A percentile compares a stretch with the other conserved stretches of the same genome.
Conservation (phyloP, 2,888 invertebrate genomes). For the Platerodrilus igneus region DNA sequence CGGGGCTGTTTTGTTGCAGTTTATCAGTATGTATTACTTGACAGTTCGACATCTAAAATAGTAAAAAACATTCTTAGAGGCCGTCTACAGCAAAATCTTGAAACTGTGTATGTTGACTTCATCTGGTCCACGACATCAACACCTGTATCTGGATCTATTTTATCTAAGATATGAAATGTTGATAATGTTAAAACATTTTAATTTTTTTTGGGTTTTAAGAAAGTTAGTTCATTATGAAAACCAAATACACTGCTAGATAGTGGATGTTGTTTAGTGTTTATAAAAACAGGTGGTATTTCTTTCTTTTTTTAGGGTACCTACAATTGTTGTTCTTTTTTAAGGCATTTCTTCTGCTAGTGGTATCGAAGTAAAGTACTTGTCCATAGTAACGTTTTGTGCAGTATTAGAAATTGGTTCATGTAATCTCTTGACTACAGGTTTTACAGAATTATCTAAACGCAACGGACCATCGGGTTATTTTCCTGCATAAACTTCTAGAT, state of each 20-base stretch:
- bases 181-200: slow-evolving; percentile 5
- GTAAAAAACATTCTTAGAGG: no score
- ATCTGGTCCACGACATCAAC: no score
- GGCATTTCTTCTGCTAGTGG: slow-evolving; percentile 7
- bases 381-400: slow-evolving; percentile 22
- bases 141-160: neutral
- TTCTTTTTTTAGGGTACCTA: slow-evolving; percentile 9
- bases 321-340: slow-evolving; percentile 3
- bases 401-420: slow-evolving; percentile 15
- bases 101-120: no score
- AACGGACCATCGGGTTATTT: slow-evolving; percentile 3
- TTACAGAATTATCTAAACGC: neutral
- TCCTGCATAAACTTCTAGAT: no score
- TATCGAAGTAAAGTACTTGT: slow-evolving; percentile 9
- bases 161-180: neutral
- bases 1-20: no score
- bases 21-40: no score
- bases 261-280: slow-evolving; percentile 1
- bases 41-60: no score
- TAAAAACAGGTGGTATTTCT: slow-evolving; percentile 3
- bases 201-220: neutral
- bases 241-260: slow-evolving; percentile 2
- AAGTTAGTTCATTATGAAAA: neutral
- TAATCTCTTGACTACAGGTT: neutral
- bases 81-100: no score